These are phyloP conservation scores for Diorhabda carinulata DNA, from an alignment of 1,140 invertebrate species.

Conservation along the genomic window DNA sequence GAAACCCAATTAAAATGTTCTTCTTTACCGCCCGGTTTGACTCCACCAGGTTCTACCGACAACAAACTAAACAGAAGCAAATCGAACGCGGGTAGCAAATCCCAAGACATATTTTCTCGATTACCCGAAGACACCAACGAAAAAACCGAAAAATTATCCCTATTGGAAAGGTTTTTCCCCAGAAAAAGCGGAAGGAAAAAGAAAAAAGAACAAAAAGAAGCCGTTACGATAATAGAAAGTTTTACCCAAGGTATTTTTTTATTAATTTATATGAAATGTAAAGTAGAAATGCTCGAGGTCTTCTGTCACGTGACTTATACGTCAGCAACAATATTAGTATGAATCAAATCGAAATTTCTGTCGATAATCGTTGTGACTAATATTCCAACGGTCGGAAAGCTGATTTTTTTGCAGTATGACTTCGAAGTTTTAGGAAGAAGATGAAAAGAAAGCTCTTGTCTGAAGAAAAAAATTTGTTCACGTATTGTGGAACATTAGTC, in stretches of 20 bases:
- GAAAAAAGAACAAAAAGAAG: slow-evolving; percentile 48
- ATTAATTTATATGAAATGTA: not conserved
- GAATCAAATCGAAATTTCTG: too few species aligned
- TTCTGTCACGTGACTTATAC: too few species aligned
- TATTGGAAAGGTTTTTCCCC: slow-evolving; percentile 61
- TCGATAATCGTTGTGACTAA: too few species aligned
- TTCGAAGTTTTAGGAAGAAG: too few species aligned
- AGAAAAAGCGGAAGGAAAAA: slow-evolving; percentile 64
- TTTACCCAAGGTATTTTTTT: not conserved
- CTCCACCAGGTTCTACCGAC: slow-evolving; percentile 49
- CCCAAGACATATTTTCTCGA: slow-evolving; percentile 40
- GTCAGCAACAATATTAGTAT: too few species aligned
- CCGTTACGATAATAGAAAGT: slow-evolving; percentile 19
- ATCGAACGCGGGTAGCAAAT: slow-evolving; percentile 46
- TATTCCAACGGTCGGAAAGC: too few species aligned
- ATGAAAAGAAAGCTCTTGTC: too few species aligned
- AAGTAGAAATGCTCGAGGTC: too few species aligned
- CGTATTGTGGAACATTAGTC: too few species aligned
- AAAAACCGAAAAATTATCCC: slow-evolving; percentile 56
- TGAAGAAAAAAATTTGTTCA: too few species aligned
- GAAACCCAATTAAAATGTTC: slow-evolving; percentile 62
- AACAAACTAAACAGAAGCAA: slow-evolving; percentile 51
- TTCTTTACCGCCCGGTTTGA: slow-evolving; percentile 61
- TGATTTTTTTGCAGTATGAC: too few species aligned
- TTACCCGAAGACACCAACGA: slow-evolving; percentile 42